phyloP scores from a whole-genome alignment of 2,797 vertebrate species.

The Scarus forsteni region DNA sequence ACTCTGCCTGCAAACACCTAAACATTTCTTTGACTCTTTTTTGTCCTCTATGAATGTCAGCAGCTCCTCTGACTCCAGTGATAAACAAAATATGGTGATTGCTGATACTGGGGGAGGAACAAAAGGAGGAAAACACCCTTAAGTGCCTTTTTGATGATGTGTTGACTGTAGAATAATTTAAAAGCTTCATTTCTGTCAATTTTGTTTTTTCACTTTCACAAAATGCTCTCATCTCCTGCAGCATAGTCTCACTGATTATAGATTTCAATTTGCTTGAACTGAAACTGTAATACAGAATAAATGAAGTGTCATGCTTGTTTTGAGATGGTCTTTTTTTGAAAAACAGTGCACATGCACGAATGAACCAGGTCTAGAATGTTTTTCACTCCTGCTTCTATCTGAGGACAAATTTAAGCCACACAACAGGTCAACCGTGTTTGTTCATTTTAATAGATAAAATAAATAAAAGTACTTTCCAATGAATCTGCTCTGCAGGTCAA shows the following conservation, averaged over 20 bases:
- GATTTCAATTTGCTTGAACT: slow-evolving; percentile 24
- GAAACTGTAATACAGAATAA: slow-evolving; percentile 34
- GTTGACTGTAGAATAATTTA: slow-evolving; percentile 26
- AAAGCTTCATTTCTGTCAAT: background rate
- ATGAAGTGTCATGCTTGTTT: slow-evolving; percentile 9
- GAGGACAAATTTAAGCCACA: slow-evolving; percentile 42
- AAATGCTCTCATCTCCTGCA: too few relatives aligned
- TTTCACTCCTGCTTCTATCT: background rate
- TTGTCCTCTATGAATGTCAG: too few relatives aligned
- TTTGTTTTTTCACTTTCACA: slow-evolving; percentile 5
- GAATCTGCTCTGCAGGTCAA: slow-evolving; percentile 70
- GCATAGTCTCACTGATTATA: background rate
- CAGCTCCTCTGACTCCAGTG: slow-evolving; percentile 25
- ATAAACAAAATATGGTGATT: slow-evolving; percentile 37
- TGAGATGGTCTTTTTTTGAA: slow-evolving; percentile 2
- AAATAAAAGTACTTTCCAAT: slow-evolving; percentile 77
- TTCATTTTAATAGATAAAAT: slow-evolving; percentile 83
- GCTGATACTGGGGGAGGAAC: slow-evolving; percentile 25
- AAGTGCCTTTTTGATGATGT: slow-evolving; percentile 52
- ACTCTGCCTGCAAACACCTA: background rate
- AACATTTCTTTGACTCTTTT: slow-evolving; percentile 17
- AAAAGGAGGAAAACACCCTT: slow-evolving; percentile 22
- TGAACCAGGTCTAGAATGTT: background rate
- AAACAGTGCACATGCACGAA: background rate
- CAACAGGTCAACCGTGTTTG: slow-evolving; percentile 67